Evolutionary conservation across 2,113 vertebrate species (phyloP).

Genomic region (Notarius quadriscutis): DNA sequence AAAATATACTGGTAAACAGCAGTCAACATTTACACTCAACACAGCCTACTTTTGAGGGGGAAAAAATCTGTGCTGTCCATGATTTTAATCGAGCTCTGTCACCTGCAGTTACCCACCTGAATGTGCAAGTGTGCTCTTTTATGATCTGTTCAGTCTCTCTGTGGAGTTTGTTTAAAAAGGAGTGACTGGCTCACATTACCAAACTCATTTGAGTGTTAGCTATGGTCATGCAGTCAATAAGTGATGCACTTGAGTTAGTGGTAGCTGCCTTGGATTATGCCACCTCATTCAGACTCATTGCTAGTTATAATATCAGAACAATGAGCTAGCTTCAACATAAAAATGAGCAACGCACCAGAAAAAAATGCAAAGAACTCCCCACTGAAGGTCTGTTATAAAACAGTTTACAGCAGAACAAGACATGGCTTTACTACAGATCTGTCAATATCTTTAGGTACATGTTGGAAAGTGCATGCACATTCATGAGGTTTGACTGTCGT

Average conservation of each 20-base stretch:
- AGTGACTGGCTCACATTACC: neutral
- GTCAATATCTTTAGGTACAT: neutral
- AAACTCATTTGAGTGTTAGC: neutral
- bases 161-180: neutral
- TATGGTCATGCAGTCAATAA: neutral
- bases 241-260: neutral
- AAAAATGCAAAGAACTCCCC: neutral
- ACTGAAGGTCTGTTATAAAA: too few species aligned
- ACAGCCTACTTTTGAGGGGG: neutral
- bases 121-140: too few species aligned
- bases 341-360: neutral
- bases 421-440: neutral
- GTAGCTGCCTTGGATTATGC: neutral
- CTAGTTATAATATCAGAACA: neutral
- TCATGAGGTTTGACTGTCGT: neutral
- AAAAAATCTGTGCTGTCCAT: neutral
- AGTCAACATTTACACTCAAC: neutral
- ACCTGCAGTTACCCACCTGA: too few species aligned
- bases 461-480: neutral
- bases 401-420: neutral
- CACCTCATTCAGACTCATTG: neutral
- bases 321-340: neutral
- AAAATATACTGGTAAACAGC: neutral
- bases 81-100: too few species aligned
- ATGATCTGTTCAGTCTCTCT: neutral